These are phyloP conservation scores for Lepus townsendii DNA, from an alignment of 2,797 vertebrate genomes.

Conservation along the genomic window DNA sequence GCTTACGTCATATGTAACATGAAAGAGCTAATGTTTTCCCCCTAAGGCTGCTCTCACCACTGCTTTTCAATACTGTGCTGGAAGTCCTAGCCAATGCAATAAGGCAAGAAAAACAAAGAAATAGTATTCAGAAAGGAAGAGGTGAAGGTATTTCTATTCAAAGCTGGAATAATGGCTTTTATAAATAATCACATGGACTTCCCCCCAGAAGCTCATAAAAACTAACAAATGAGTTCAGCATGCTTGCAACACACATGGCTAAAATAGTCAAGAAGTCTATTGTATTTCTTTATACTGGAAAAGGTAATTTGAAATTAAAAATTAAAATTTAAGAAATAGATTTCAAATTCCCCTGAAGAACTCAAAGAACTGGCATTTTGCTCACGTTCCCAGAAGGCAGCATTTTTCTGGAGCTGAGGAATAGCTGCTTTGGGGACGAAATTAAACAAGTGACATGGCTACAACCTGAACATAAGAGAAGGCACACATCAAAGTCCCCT, in stretches of 20 bases:
- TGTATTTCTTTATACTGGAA: neutral
- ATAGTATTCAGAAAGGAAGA: neutral
- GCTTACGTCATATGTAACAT: neutral
- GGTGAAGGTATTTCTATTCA: neutral
- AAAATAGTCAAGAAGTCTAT: neutral
- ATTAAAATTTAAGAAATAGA: neutral
- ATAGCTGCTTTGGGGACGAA: neutral
- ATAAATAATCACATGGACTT: neutral
- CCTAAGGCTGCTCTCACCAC: neutral
- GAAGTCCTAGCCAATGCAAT: neutral
- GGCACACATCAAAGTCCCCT: neutral
- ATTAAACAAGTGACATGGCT: neutral
- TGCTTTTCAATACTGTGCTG: neutral
- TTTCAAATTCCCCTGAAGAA: constrained; percentile 29
- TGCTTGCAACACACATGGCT: neutral
- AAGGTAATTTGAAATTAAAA: constrained; percentile 39
- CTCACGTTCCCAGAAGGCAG: neutral
- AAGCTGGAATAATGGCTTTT: neutral
- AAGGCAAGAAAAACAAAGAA: constrained; percentile 57
- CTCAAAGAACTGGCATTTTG: neutral
- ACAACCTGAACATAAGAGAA: constrained; percentile 21
- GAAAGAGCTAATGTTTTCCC: neutral
- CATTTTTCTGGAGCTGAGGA: neutral
- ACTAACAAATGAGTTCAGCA: neutral
- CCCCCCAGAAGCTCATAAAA: neutral